These are phyloP conservation scores for Drosophila takahashii DNA, from an alignment of 1,140 invertebrate species.

Conservation along the genomic window DNA sequence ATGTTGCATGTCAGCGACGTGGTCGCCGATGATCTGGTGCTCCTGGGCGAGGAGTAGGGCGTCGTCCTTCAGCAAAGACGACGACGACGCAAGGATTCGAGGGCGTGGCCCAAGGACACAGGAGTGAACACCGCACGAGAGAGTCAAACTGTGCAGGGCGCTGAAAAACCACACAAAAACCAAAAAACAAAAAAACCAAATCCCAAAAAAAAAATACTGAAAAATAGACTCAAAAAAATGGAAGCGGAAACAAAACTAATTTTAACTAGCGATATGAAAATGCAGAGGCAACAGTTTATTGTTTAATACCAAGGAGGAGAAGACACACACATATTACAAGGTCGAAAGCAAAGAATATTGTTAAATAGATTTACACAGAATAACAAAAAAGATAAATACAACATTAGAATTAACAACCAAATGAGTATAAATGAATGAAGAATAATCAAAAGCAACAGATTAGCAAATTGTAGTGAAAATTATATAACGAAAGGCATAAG, in stretches of 20 bases:
- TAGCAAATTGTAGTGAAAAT: slow-evolving; percentile 70
- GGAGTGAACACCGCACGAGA: slow-evolving; percentile 71
- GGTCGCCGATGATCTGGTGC: slow-evolving; percentile 95
- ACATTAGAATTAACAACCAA: slow-evolving; percentile 52
- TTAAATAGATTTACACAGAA: slow-evolving; percentile 77
- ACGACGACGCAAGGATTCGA: slow-evolving; percentile 5
- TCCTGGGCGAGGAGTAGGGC: slow-evolving; percentile 89
- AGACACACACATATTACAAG: slow-evolving; percentile 71
- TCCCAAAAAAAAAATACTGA: slow-evolving; percentile 28
- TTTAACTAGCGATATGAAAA: slow-evolving; percentile 76
- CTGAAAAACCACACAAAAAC: slow-evolving; percentile 68
- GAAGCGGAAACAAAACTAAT: slow-evolving; percentile 69
- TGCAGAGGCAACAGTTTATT: slow-evolving; percentile 73
- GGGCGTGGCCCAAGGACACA: slow-evolving; percentile 21
- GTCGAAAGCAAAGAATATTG: slow-evolving; percentile 76
- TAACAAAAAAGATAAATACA: slow-evolving; percentile 22
- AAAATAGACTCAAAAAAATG: slow-evolving; percentile 31
- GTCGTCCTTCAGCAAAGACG: background rate
- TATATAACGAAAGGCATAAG: slow-evolving; percentile 56
- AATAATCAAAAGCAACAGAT: slow-evolving; percentile 79
- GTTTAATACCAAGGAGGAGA: slow-evolving; percentile 63
- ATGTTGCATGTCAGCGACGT: slow-evolving; percentile 95
- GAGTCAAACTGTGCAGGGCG: slow-evolving; percentile 76
- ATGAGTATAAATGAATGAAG: slow-evolving; percentile 58
- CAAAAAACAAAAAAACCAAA: slow-evolving; percentile 16